Base-by-base conservation (phyloP, 1,140 invertebrate genomes). In the Dinothrombium tinctorium region DNA sequence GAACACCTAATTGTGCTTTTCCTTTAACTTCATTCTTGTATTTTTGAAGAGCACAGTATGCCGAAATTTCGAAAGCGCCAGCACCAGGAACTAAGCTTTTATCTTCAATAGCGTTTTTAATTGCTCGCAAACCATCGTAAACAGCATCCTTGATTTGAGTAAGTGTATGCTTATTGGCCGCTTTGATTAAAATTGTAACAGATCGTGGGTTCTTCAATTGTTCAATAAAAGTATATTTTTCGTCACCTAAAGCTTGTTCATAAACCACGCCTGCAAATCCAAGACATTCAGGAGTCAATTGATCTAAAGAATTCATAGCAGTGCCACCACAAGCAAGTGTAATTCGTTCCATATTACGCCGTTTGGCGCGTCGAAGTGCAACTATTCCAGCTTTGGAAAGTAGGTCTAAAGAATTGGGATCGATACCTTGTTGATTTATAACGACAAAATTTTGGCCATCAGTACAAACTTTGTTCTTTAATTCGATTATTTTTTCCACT, bases 211-310 rank as follows among this genome's bases (percentile, higher is more conserved):
- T 74, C 56, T 89, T 83, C 57, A 89, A 89, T 19, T 95, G 73
- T 60, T 98, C 92, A 0, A 98, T 73, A 59, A 94, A 98, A 0
- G 90, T 98, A 54, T 72, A 98, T 53, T 96, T 98, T 21, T 86
- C 84, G 65, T 98, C 90, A 15, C 90, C 90, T 31, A 94, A 60
- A 37, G 95, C 76, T 57, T 95, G 84, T 64, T 98, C 92, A 55
- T 95, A 99, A 9, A 98, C 87, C 4, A 75, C 59, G 19, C 89
- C 89, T 53, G 94, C 92, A 62, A 70, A 83, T 21, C 94, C 94
- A 8, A 99, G 64, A 52, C 69, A 65, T 33, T 86, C 78, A 52
- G 80, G 76, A 5, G 72, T 71, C 26, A 99, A 56, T 55, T 95
- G 86, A 51, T 98, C 90, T 12, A 92, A 72, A 23, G 81, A 84